phyloP scores from a whole-genome alignment of 2,888 invertebrate genomes.

The Pseudococcus jackbeardsleyi region DNA sequence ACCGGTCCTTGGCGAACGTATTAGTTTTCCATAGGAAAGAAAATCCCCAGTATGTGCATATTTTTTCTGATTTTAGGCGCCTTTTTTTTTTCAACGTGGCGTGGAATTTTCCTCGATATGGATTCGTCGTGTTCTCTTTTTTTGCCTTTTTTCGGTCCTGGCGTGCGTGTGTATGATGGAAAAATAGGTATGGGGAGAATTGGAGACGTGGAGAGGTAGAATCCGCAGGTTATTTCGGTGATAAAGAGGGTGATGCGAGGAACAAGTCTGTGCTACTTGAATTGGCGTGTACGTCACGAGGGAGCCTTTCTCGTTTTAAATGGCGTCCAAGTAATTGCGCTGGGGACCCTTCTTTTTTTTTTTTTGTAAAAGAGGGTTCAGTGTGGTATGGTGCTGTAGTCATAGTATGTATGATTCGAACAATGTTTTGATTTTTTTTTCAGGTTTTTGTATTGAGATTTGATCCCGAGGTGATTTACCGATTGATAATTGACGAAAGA shows the following conservation, averaged over 20 bases:
- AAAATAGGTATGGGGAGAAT: background rate
- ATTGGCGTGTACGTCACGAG: conserved; percentile 21
- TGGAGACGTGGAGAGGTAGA: background rate
- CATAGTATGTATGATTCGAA: background rate
- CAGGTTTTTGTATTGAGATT: background rate
- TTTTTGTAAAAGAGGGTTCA: background rate
- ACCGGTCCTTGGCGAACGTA: background rate
- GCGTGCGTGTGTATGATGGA: background rate
- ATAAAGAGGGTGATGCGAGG: conserved; percentile 9
- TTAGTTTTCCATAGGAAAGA: background rate
- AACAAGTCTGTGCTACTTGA: conserved; percentile 10
- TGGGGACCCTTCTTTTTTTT: background rate
- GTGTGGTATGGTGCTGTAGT: background rate
- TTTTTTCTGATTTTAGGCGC: background rate
- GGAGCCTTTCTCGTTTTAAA: conserved; percentile 41
- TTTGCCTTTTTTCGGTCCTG: background rate
- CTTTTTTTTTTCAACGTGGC: too few relatives aligned
- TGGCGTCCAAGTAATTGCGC: conserved; percentile 6
- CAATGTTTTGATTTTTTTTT: conserved; percentile 1
- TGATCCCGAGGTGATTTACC: background rate
- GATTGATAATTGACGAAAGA: background rate
- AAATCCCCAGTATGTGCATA: background rate
- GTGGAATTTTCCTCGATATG: too few relatives aligned
- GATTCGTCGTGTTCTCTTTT: too few relatives aligned
- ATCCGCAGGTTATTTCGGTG: background rate